Conservation (phyloP, 2,113 vertebrate species). For the Chaetops frenatus region DNA sequence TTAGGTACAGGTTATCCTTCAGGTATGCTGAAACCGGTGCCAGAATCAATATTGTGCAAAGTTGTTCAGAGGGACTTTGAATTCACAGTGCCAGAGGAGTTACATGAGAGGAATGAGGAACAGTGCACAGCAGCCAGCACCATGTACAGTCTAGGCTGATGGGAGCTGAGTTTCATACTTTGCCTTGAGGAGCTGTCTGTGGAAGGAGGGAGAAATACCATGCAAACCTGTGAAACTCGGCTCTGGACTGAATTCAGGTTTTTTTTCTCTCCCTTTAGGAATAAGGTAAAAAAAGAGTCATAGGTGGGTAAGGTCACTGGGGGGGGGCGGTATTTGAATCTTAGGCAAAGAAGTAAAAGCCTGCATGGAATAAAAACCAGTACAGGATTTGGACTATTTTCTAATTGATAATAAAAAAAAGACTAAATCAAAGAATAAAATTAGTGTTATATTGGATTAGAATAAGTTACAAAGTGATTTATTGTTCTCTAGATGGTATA, state of each 20-base stretch:
- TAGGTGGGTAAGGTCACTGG: background rate
- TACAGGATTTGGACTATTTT: background rate
- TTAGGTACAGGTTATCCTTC: background rate
- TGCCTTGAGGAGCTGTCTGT: background rate
- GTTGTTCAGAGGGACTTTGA: background rate
- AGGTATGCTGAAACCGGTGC: background rate
- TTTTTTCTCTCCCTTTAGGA: background rate
- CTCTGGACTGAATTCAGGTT: background rate
- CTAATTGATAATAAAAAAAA: background rate
- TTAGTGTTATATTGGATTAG: background rate
- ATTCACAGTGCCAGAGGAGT: background rate
- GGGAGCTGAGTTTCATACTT: background rate
- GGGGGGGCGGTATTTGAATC: background rate
- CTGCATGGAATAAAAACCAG: background rate
- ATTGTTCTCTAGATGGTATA: background rate
- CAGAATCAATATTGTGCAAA: background rate
- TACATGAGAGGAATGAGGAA: background rate
- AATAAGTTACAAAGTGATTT: background rate
- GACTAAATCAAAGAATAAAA: background rate
- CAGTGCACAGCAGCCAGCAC: background rate
- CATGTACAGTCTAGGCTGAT: fast-evolving
- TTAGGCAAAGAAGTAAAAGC: background rate
- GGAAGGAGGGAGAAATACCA: background rate
- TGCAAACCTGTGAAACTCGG: background rate
- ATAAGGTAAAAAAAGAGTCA: background rate